Conservation (phyloP, 2,797 vertebrate genomes). For the Buceros bicornis region DNA sequence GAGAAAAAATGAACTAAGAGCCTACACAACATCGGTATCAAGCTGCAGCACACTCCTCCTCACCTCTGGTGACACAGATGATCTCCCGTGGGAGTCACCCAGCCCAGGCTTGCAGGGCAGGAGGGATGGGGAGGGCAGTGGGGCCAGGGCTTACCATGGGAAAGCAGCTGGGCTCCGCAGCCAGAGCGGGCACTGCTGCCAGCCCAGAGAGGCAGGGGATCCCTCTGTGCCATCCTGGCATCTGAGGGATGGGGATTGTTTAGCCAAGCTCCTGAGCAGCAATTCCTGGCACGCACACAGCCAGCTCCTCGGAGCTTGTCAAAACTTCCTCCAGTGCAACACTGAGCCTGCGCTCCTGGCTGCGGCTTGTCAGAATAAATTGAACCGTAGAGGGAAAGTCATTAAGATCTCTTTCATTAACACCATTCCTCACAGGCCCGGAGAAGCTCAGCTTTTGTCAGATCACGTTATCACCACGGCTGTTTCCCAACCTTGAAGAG, state of each 20-base stretch:
- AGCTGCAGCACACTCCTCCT: background rate
- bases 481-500: slow-evolving; percentile 42
- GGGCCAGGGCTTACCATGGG: rapidly evolving
- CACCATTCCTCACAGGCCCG: slow-evolving; percentile 41
- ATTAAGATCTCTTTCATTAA: slow-evolving; percentile 43
- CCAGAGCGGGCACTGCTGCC: rapidly evolving
- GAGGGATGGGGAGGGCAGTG: background rate
- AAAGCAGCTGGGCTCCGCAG: background rate
- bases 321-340: slow-evolving; percentile 22
- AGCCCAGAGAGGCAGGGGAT: background rate
- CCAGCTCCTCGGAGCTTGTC: slow-evolving; percentile 2
- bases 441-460: slow-evolving; percentile 64
- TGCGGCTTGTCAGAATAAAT: slow-evolving; percentile 31
- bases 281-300: background rate
- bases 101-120: background rate
- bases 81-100: rapidly evolving
- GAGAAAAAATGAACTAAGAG: background rate
- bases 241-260: background rate
- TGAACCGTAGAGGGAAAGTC: slow-evolving; percentile 50
- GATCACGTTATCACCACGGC: slow-evolving; percentile 41
- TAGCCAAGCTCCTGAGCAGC: background rate
- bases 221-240: background rate
- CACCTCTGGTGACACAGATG: rapidly evolving
- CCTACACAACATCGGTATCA: background rate
- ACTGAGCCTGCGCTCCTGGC: background rate